Percentiles rank a stretch among this genome's conserved stretches.
phyloP scores from a whole-genome alignment of 2,113 vertebrate species.

The Oryzias curvinotus region DNA sequence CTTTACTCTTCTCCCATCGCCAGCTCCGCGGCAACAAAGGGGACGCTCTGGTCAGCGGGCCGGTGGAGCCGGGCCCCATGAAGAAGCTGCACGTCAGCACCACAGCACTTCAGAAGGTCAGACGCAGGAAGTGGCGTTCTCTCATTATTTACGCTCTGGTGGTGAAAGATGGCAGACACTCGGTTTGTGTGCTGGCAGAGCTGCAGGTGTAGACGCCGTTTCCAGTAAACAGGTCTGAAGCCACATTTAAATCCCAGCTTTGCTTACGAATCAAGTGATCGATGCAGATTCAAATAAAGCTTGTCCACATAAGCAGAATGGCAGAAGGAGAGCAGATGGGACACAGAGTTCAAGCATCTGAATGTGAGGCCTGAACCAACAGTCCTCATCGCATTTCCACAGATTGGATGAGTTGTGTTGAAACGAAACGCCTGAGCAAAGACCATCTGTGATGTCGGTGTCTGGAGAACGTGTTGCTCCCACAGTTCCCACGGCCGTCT shows the following conservation, averaged over 20 bases:
- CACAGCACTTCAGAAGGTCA: conserved; percentile 95
- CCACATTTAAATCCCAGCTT: conserved; percentile 13
- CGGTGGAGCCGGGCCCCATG: conserved; percentile 94
- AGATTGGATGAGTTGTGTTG: too few relatives aligned
- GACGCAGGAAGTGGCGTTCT: background rate
- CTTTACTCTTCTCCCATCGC: conserved; percentile 93
- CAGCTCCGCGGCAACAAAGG: conserved; percentile 86
- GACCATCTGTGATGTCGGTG: background rate
- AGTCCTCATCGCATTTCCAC: too few relatives aligned
- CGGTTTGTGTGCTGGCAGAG: conserved; percentile 14
- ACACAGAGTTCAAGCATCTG: too few relatives aligned
- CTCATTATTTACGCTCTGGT: background rate
- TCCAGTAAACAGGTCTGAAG: conserved; percentile 22
- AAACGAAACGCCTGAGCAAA: too few relatives aligned
- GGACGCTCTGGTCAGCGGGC: conserved; percentile 85
- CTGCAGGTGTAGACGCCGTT: conserved; percentile 7
- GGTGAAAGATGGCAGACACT: conserved; percentile 1
- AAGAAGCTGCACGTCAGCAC: conserved; percentile 98
- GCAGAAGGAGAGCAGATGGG: conserved; percentile 12
- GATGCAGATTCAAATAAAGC: conserved; percentile 1
- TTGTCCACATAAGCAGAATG: conserved; percentile 3
- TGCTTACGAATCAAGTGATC: conserved; percentile 17
- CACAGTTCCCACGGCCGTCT: conserved; percentile 31
- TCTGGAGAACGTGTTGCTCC: conserved; percentile 30
- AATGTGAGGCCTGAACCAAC: too few relatives aligned